Percentiles rank a stretch among this genome's conserved stretches.
phyloP scores from a whole-genome alignment of 2,113 vertebrate genomes.

The Mystacornis crossleyi region DNA sequence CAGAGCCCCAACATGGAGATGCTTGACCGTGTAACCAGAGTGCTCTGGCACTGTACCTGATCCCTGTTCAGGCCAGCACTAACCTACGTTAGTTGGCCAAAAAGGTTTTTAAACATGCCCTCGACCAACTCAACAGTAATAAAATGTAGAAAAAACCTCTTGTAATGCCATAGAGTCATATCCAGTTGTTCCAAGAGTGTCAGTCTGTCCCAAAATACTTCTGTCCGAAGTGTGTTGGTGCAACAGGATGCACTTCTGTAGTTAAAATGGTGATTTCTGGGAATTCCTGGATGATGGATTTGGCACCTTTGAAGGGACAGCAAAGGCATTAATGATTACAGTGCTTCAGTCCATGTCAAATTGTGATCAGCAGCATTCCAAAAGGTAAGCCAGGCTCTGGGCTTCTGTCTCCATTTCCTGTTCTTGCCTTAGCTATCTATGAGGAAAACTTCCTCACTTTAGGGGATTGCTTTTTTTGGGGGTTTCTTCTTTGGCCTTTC shows the following conservation, averaged over 20 bases:
- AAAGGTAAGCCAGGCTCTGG: background rate
- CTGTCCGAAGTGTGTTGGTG: conserved; percentile 96
- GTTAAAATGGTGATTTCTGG: conserved; percentile 97
- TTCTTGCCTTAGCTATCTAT: background rate
- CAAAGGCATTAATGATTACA: background rate
- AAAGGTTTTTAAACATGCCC: conserved; percentile 18
- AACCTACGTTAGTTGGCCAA: conserved; percentile 20
- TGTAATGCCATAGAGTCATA: background rate
- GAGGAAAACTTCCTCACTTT: background rate
- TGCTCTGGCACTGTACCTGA: background rate
- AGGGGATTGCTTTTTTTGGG: accelerated
- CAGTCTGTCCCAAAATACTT: conserved; percentile 96
- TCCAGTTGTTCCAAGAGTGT: conserved; percentile 48
- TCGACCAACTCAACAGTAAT: background rate
- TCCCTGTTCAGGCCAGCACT: background rate
- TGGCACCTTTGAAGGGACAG: conserved; percentile 83
- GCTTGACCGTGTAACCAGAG: background rate
- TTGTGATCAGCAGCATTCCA: accelerated
- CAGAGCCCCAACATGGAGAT: background rate
- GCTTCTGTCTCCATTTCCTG: background rate
- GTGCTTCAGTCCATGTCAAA: background rate
- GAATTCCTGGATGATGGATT: conserved; percentile 96
- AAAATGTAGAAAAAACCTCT: conserved; percentile 56
- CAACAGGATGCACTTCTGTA: conserved; percentile 94
- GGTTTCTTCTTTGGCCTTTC: background rate